Conservation (phyloP, 1,140 invertebrate genomes). For the Telenomus remus region DNA sequence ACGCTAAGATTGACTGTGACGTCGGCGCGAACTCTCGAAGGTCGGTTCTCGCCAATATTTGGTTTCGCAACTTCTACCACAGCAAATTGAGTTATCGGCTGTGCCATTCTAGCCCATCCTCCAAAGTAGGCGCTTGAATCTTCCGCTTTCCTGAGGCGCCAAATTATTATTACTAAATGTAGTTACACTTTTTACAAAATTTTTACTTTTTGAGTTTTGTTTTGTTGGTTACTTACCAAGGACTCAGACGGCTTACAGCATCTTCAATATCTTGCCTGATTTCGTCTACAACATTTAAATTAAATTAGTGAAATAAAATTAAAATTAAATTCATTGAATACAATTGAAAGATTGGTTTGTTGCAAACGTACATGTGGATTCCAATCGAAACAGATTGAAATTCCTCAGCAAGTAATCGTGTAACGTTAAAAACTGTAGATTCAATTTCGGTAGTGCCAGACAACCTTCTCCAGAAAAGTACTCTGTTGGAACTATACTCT, state of each 20-base stretch:
- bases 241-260: conserved; percentile 93
- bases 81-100: conserved; percentile 93
- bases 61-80: conserved; percentile 96
- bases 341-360: not conserved
- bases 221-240: conserved; percentile 85
- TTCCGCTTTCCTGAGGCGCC: conserved; percentile 83
- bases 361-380: conserved; percentile 92
- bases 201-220: no score
- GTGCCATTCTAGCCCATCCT: conserved; percentile 99
- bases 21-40: conserved; percentile 95
- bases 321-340: not conserved
- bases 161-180: conserved; percentile 4
- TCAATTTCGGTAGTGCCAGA: conserved; percentile 96
- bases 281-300: conserved; percentile 83
- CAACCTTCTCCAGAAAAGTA: conserved; percentile 97
- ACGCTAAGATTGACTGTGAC: conserved; percentile 94
- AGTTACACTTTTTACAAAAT: no score
- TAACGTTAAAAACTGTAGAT: conserved; percentile 98
- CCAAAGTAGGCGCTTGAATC: conserved; percentile 92
- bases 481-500: conserved; percentile 98
- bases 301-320: conserved; percentile 1
- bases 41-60: conserved; percentile 94
- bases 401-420: conserved; percentile 99
- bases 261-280: conserved; percentile 99
- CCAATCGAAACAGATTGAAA: conserved; percentile 97